A percentile compares a stretch with the other conserved stretches of the same genome.
Evolutionary conservation across 1,140 invertebrate genomes (phyloP).

Genomic region (Caenorhabditis tropicalis): DNA sequence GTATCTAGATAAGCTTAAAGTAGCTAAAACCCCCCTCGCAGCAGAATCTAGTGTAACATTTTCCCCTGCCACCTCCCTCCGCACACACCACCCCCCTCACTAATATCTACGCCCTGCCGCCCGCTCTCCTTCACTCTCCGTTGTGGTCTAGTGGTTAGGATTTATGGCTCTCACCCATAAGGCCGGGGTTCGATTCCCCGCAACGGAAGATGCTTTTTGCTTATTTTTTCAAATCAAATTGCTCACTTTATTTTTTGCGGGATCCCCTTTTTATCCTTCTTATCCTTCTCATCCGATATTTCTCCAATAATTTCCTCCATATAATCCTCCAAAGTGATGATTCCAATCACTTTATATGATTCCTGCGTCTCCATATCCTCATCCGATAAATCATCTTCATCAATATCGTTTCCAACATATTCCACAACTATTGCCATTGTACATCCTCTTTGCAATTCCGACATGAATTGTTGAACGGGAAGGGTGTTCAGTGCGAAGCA

Average conservation of each 20-base stretch:
- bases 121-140: neutral
- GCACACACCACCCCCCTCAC: too few species aligned
- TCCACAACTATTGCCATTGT: neutral
- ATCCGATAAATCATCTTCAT: neutral
- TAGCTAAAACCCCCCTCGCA: too few species aligned
- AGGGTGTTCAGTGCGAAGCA: neutral
- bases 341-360: neutral
- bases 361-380: neutral
- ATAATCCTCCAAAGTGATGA: constrained; percentile 3
- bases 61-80: too few species aligned
- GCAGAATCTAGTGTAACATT: too few species aligned
- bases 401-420: neutral
- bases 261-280: neutral
- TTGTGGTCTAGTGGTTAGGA: constrained; percentile 77
- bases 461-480: neutral
- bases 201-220: constrained; percentile 73
- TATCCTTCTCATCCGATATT: constrained; percentile 2
- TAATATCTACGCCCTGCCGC: too few species aligned
- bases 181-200: constrained; percentile 84
- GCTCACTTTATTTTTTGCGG: too few species aligned
- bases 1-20: too few species aligned
- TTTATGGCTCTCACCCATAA: constrained; percentile 84
- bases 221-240: neutral
- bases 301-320: constrained; percentile 21
- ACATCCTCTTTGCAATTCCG: constrained; percentile 7